Percentiles rank a stretch among this genome's conserved stretches.
These are phyloP conservation scores for Rhabdomys dilectus DNA, from an alignment of 2,113 vertebrate species.

Conservation along the genomic window DNA sequence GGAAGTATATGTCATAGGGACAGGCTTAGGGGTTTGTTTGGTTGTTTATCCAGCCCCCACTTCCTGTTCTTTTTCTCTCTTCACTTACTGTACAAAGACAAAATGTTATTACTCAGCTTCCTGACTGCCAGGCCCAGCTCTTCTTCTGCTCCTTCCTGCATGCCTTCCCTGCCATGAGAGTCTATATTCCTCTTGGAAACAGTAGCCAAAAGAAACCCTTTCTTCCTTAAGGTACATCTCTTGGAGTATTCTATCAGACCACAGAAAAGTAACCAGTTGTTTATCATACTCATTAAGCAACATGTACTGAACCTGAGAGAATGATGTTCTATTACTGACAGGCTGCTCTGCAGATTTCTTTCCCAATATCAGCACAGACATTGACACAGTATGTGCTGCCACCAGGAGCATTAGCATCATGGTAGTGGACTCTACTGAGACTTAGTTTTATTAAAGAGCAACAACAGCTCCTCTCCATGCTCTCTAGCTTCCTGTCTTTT, in stretches of 20 bases:
- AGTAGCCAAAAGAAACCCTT: background rate
- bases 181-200: background rate
- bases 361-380: accelerated
- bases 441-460: background rate
- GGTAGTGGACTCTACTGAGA: background rate
- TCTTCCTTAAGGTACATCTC: background rate
- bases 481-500: background rate
- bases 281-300: background rate
- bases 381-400: background rate
- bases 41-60: background rate
- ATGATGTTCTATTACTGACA: background rate
- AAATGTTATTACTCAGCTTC: background rate
- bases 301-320: background rate
- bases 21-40: too few relatives aligned
- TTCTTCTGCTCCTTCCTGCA: background rate
- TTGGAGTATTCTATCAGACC: background rate
- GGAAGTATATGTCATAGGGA: background rate
- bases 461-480: background rate
- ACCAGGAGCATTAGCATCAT: accelerated
- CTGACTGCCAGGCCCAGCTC: background rate
- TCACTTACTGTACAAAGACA: background rate
- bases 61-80: background rate
- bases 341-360: background rate
- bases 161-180: background rate
- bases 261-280: background rate